Conservation (phyloP, 2,888 invertebrate species). For the Caenorhabditis japonica region DNA sequence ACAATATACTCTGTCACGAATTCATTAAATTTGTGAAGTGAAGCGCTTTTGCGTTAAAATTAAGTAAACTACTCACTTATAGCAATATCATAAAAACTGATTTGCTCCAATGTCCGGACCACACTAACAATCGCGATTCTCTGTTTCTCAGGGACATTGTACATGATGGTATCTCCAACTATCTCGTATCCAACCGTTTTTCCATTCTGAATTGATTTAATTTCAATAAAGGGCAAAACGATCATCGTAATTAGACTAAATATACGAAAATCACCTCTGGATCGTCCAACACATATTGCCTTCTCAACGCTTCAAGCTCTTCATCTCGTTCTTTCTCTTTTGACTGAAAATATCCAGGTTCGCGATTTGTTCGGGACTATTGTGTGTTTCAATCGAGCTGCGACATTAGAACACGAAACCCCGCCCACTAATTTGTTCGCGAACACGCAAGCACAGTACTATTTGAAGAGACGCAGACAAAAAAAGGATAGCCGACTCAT, state of each 20-base stretch:
- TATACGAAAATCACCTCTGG: slow-evolving; percentile 17
- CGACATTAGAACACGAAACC: no score
- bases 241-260: neutral
- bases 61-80: slow-evolving; percentile 25
- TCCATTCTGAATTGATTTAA: slow-evolving; percentile 16
- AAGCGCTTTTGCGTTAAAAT: no score
- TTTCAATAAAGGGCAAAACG: neutral
- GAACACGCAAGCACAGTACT: no score
- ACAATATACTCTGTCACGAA: no score
- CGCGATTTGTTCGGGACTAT: no score
- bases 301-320: slow-evolving; percentile 17
- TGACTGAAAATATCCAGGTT: slow-evolving; percentile 17
- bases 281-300: slow-evolving; percentile 26
- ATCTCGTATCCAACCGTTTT: slow-evolving; percentile 38
- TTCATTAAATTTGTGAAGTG: no score
- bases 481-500: no score
- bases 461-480: no score
- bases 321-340: slow-evolving; percentile 20
- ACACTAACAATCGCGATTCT: slow-evolving; percentile 40
- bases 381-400: no score
- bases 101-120: slow-evolving; percentile 11
- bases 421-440: no score
- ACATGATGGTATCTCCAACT: slow-evolving; percentile 33
- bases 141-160: slow-evolving; percentile 25
- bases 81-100: slow-evolving; percentile 31